Evolutionary conservation across 1,140 invertebrate genomes (phyloP).

Genomic region (Plectus sambesii): DNA sequence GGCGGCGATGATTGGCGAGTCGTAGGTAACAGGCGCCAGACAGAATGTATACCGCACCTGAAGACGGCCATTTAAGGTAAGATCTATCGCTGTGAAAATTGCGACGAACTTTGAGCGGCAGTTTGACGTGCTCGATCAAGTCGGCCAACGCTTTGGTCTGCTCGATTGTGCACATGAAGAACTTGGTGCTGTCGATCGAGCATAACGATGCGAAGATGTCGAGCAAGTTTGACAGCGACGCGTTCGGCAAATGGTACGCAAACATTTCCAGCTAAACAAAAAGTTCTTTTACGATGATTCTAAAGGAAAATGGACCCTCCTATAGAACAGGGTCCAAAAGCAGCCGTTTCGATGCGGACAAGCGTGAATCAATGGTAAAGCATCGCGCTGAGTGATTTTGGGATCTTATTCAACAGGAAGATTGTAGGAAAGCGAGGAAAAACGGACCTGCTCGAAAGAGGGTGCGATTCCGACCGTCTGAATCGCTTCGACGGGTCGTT

Average conservation of each 20-base stretch:
- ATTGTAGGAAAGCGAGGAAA: too few relatives aligned
- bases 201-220: slow-evolving; percentile 88
- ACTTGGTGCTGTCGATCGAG: slow-evolving; percentile 77
- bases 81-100: slow-evolving; percentile 9
- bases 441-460: slow-evolving; percentile 93
- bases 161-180: slow-evolving; percentile 92
- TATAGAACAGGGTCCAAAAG: too few relatives aligned
- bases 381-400: too few relatives aligned
- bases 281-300: too few relatives aligned
- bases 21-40: slow-evolving; percentile 78
- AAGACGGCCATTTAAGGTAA: slow-evolving; percentile 2
- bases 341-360: too few relatives aligned
- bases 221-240: slow-evolving; percentile 76
- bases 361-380: too few relatives aligned
- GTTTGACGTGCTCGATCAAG: slow-evolving; percentile 85
- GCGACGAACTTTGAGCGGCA: slow-evolving; percentile 65
- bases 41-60: slow-evolving; percentile 86
- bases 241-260: slow-evolving; percentile 86
- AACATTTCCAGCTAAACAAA: too few relatives aligned
- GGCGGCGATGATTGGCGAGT: slow-evolving; percentile 15
- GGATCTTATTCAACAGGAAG: too few relatives aligned
- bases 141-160: slow-evolving; percentile 91
- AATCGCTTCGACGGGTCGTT: slow-evolving; percentile 33
- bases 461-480: slow-evolving; percentile 76
- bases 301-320: too few relatives aligned